Evolutionary conservation across 2,888 invertebrate species (phyloP), one percentile per base, ranked within the genome.

Genomic region (Heliconius ismenius): DNA sequence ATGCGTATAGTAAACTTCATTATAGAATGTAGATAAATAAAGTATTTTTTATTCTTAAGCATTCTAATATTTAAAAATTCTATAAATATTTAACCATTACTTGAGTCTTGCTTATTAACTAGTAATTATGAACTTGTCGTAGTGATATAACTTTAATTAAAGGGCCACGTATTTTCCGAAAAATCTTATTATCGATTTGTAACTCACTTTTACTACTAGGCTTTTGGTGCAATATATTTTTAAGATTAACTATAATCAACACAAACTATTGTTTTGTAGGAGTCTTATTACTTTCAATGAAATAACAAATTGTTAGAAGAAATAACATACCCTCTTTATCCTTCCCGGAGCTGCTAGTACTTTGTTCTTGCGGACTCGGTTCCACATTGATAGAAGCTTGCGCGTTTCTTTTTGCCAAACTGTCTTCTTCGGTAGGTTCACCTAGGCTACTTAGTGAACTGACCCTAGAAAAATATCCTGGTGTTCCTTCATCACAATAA

Each of bases 401-500:
- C 3, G 93, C 94, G 76, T 93, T 93, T 81, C 87, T 92, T 84
- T 93, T 93, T 15, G 94, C 94, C 76, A 93, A 81, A 75, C 89
- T 86, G 73, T 92, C 92, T 73, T 91, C 93, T 68, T 93, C 93
- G 0, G 92, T 92, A 1, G 95, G 93, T 80, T 95, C 95, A 0
- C 92, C 94, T 21, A 96, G 87, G 79, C 95, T 95, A 84, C 95
- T 95, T 73, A 95, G 83, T 0, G 95, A 95, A 82, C 95, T 95
- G 64, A 95, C 95, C 13, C 96, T 91, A 9, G 97, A 97, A 85
- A 96, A 97, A 88, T 96, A 96, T 0, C 96, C 97, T 0, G 98
- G 98, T 0, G 98, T 98, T 1, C 97, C 98, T 87, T 98, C 98
- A 81, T 98, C 98, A 84, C 97, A 97, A 87, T 98, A 98, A 85